Conservation (phyloP, 2,797 vertebrate species). For the Melanogrammus aeglefinus region DNA sequence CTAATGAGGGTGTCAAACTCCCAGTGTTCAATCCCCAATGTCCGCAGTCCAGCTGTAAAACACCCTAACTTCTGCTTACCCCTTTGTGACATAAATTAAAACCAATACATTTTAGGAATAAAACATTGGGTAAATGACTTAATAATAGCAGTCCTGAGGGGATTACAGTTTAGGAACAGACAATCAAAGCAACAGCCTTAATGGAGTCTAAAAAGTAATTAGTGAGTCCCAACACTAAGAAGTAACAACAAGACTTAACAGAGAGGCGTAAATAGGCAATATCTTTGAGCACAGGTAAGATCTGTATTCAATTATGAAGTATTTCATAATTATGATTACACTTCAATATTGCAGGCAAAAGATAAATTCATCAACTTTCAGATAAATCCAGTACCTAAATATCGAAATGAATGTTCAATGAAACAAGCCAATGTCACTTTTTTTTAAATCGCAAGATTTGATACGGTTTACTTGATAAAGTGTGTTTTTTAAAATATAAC, state of each 20-base stretch:
- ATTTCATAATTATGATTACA: no score
- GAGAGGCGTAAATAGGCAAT: no score
- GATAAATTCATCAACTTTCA: no score
- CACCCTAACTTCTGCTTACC: neutral
- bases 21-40: no score
- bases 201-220: no score
- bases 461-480: neutral
- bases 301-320: no score
- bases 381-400: neutral
- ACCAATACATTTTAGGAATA: neutral
- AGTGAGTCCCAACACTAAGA: no score
- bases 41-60: neutral
- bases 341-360: no score
- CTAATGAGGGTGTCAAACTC: no score
- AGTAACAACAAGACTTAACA: no score
- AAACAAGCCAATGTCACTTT: neutral
- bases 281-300: no score
- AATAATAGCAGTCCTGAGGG: neutral
- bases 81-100: neutral
- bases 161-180: neutral
- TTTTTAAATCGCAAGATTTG: no score
- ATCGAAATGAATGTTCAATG: neutral
- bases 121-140: neutral
- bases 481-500: neutral
- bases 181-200: neutral